Conservation (phyloP, 2,797 vertebrate species). For the Microctenopoma stevenorrisi region DNA sequence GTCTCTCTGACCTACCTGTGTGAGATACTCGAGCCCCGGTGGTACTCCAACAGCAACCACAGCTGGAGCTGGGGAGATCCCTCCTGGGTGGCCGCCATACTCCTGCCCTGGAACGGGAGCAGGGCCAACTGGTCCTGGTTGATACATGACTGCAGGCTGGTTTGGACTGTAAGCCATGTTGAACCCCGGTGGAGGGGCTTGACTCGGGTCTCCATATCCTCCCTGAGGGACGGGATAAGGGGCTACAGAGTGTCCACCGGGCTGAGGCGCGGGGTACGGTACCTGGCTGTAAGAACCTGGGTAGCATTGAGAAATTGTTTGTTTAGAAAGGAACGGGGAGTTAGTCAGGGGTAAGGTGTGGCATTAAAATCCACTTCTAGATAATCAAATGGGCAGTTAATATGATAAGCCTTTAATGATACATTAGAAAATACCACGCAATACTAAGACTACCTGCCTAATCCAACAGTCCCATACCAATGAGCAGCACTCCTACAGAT, state of each 20-base stretch:
- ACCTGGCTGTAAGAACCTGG: conserved; percentile 68
- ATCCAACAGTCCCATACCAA: too few species aligned
- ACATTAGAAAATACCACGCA: too few species aligned
- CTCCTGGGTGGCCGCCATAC: conserved; percentile 55
- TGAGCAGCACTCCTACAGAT: too few species aligned
- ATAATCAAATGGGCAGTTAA: too few species aligned
- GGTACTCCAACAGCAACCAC: conserved; percentile 79
- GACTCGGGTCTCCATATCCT: conserved; percentile 76
- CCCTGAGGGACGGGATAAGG: conserved; percentile 76
- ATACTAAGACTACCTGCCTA: too few species aligned
- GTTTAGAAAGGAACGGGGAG: too few species aligned
- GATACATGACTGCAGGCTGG: conserved; percentile 75
- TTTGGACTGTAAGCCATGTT: conserved; percentile 72
- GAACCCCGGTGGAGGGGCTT: conserved; percentile 82
- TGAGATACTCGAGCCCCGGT: conserved; percentile 88
- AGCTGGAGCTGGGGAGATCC: conserved; percentile 35
- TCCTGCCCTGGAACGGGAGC: conserved; percentile 42
- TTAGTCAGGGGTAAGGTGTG: too few species aligned
- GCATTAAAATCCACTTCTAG: too few species aligned
- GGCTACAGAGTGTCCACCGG: conserved; percentile 62
- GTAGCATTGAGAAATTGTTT: conserved; percentile 72
- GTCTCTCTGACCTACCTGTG: conserved; percentile 80
- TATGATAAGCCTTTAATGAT: too few species aligned
- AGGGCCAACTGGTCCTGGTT: conserved; percentile 71
- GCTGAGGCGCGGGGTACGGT: conserved; percentile 78